phyloP scores from a whole-genome alignment of 2,888 invertebrate genomes.

The Drosophila stalkeri region DNA sequence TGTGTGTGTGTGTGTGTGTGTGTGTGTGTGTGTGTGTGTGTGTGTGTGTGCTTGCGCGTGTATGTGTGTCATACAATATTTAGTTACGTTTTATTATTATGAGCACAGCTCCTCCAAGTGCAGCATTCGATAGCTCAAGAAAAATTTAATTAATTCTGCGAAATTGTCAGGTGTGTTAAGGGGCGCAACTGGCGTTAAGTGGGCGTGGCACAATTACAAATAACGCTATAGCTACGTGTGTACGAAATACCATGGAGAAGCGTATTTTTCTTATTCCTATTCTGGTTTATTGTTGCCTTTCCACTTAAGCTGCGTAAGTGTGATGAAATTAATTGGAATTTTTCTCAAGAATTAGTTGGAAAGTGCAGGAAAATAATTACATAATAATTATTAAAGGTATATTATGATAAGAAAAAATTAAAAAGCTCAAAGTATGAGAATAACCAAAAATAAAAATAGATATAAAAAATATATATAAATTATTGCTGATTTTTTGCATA shows the following conservation, averaged over 20 bases:
- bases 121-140: constrained; percentile 47
- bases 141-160: constrained; percentile 63
- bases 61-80: constrained; percentile 39
- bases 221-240: constrained; percentile 3
- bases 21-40: neutral
- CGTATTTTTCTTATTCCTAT: neutral
- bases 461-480: neutral
- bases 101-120: constrained; percentile 6
- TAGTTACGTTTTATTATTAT: constrained; percentile 42
- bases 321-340: constrained; percentile 5
- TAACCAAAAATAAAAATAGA: neutral
- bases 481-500: neutral
- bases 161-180: constrained; percentile 18
- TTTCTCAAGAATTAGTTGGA: neutral
- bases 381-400: neutral
- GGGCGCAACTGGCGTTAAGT: neutral
- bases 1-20: neutral
- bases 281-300: neutral
- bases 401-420: neutral
- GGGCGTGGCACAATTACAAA: neutral
- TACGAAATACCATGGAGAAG: constrained; percentile 22
- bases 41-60: neutral
- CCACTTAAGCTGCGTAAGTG: neutral
- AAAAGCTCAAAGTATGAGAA: neutral
- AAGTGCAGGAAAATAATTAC: neutral